phyloP scores from a whole-genome alignment of 2,888 invertebrate genomes.

The Bombylius discolor region DNA sequence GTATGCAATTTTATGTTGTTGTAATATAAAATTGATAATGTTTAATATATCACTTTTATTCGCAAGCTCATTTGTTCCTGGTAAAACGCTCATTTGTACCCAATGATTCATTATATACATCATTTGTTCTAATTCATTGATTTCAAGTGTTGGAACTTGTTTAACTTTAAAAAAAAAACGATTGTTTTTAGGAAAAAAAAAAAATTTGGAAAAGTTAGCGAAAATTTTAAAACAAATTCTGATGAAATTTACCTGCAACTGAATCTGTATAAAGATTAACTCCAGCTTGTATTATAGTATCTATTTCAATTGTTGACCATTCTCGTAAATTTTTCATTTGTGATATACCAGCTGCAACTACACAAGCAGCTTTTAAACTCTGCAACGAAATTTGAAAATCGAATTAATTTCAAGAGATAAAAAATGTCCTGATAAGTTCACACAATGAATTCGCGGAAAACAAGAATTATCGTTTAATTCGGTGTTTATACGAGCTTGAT shows the following conservation, averaged over 20 bases:
- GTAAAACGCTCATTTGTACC: slow-evolving; percentile 9
- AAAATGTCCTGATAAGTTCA: too few species aligned
- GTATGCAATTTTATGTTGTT: slow-evolving; percentile 13
- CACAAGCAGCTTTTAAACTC: slow-evolving; percentile 15
- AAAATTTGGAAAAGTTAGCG: neutral
- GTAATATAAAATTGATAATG: slow-evolving; percentile 10
- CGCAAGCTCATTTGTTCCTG: slow-evolving; percentile 5
- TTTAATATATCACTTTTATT: slow-evolving; percentile 6
- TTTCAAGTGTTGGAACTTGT: slow-evolving; percentile 7
- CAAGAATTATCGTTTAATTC: too few species aligned
- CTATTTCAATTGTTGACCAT: slow-evolving; percentile 14
- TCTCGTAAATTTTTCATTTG: slow-evolving; percentile 4
- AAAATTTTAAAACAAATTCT: neutral
- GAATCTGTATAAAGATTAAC: slow-evolving; percentile 12
- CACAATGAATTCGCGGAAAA: too few species aligned
- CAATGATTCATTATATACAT: slow-evolving; percentile 7
- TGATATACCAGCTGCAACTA: slow-evolving; percentile 13
- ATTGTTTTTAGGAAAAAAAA: neutral
- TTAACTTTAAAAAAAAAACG: slow-evolving; percentile 3
- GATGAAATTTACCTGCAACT: slow-evolving; percentile 12
- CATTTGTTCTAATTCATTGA: slow-evolving; percentile 11
- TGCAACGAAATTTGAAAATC: neutral
- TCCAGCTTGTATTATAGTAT: slow-evolving; percentile 9
- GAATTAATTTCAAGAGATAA: too few species aligned
- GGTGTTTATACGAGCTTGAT: too few species aligned